Evolutionary conservation across 2,113 vertebrate species (phyloP), one percentile per base, ranked within the genome.

Genomic region (Cromileptes altivelis): DNA sequence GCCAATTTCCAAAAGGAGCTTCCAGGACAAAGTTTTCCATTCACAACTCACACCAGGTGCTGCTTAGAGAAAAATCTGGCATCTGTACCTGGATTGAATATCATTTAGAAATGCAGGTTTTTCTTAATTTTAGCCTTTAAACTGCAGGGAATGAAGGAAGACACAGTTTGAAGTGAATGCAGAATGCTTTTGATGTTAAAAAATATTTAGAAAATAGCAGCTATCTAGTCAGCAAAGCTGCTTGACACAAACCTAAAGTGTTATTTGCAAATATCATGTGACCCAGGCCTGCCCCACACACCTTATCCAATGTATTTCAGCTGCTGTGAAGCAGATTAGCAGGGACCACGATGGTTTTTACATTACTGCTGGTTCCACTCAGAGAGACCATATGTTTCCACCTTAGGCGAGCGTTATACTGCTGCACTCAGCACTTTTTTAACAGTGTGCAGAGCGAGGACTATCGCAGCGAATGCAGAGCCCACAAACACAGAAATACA

Each of bases 331-430:
- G 89, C 70, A 67, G 79, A 89, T 90, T 86, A 92, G 80, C 49
- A 53, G 69, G 75, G 83, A 87, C 77, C 42, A 6, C 81, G 87
- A 85, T 88, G 91, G 67, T 89, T 93, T 92, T 89, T 61, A 85
- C 88, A 89, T 92, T 77, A 89, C 85, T 85, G 88, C 88, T 92
- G 89, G 84, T 90, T 92, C 85, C 90, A 90, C 89, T 91, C 80
- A 84, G 90, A 85, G 83, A 84, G 65, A 73, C 93, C 92, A 93
- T 93, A 94, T 94, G 93, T 92, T 91, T 92, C 90, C 88, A 92
- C 89, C 91, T 90, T 75, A 80, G 90, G 90, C 81, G 65, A 85
- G 86, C 76, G 21, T 78, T 10, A 75, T 62, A 73, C 67, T 87
- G 87, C 90, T 85, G 84, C 85, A 76, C 90, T 94, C 93, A 94